Base-by-base conservation (phyloP, 2,888 invertebrate genomes). In the Copidosoma aretas region DNA sequence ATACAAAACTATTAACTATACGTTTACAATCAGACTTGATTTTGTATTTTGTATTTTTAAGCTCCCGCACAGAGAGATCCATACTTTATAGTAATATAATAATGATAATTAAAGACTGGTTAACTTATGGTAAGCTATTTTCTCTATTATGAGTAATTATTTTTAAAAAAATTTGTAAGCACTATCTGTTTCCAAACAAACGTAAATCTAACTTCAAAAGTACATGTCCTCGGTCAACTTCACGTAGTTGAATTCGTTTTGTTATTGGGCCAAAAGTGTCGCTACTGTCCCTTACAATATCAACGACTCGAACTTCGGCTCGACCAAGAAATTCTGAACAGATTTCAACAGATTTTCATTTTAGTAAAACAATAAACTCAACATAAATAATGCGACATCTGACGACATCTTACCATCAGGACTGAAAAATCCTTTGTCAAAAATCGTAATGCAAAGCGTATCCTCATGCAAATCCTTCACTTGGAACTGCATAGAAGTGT, bases 401-500 rank as follows among this genome's bases (percentile, higher is more conserved):
- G n/a, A 64, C 8, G 59, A 10, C 61, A 46, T 61, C 84, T 84
- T 84, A 91, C 91, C 91, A 83, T 92, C 91, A 15, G 91, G 91
- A 69, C 89, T 88, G 80, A 89, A 92, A 64, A 89, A 86, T 76
- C 91, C 91, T 79, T 90, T 87, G 78, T 91, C 91, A 76, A 89
- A 90, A 32, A 91, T 91, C 14, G 89, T 88, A 73, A 92, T 87
- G 75, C 89, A 89, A 15, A 92, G 84, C 24, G 89, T 88, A 79
- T 92, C 92, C 77, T 90, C 88, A 57, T 88, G 81, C 4, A 91
- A 80, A 80, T 91, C 90, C 77, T 89, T 88, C 59, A 92, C 87
- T 72, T 89, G 88, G 80, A 92, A 92, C 83, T 92, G 92, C 91
- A 92, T 92, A 59, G 90, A 89, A 64, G 89, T 86, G 80, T 92